Evolutionary conservation across 2,113 vertebrate species (phyloP).

Genomic region (Phrynosoma platyrhinos): DNA sequence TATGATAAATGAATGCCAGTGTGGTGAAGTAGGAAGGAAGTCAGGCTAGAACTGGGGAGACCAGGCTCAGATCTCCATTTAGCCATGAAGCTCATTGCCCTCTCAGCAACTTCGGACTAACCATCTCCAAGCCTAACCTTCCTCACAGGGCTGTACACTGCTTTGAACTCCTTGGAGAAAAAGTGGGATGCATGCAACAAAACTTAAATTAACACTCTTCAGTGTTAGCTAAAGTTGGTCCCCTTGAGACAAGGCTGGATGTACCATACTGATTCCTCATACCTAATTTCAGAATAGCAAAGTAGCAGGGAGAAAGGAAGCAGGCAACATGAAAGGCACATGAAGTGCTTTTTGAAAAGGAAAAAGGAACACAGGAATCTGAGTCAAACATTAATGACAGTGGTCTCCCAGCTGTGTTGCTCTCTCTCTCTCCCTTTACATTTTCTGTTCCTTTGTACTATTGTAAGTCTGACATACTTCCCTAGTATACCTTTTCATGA

Average conservation of each 20-base stretch:
- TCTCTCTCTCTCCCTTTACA: background rate
- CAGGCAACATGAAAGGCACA: too few species aligned
- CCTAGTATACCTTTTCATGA: conserved; percentile 13
- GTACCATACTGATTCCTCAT: background rate
- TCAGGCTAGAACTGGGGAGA: background rate
- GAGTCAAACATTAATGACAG: background rate
- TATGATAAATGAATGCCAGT: background rate
- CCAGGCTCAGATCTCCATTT: background rate
- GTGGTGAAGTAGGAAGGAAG: background rate
- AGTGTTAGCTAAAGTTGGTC: background rate
- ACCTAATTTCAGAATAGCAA: background rate
- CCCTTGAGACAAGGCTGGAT: background rate
- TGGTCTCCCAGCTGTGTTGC: background rate
- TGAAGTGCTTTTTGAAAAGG: too few species aligned
- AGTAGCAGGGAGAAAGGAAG: background rate
- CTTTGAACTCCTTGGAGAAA: background rate
- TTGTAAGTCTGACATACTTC: background rate
- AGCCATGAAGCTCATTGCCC: background rate
- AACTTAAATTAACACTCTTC: background rate
- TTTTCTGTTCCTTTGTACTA: conserved; percentile 4
- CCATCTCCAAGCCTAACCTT: background rate
- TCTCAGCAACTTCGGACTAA: background rate
- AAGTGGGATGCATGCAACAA: too few species aligned
- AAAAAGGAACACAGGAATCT: background rate
- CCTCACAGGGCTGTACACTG: background rate